Evolutionary conservation across 2,797 vertebrate genomes (phyloP), one percentile per base, ranked within the genome.

Genomic region (Myiotriccus ornatus): DNA sequence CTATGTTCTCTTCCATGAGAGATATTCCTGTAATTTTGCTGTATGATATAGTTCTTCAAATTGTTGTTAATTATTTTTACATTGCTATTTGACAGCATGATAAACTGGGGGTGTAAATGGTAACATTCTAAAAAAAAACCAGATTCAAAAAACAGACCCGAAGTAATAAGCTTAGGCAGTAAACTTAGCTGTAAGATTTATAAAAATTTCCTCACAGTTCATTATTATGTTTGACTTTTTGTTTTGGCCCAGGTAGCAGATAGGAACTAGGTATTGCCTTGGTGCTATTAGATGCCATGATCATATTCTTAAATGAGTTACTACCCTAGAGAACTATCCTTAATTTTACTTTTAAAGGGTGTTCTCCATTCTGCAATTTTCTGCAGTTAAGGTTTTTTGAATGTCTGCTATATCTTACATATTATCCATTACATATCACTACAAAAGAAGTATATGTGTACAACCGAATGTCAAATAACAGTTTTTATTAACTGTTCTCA

Each of bases 331-430:
- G 47, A 73, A 18, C 1, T 63, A 30, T n/a, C 14, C 15, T 64
- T 34, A 50, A 82, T 69, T 82, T 88, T 37, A 60, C 14, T 90
- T 79, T 78, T 12, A 50, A 32, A 82, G 60, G 14, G 0, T 37
- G 13, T 23, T 49, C 21, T 76, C 25, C 14, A 41, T 70, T 85
- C 37, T 71, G 25, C 3, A 30, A 7, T 46, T 67, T 49, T 77
- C n/a, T 74, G 23, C 24, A 55, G 9, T 69, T 68, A 24, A 0
- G 2, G 0, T 35, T 74, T 68, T 62, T 39, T 39, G 6, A 7
- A 20, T 49, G 4, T 41, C 25, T 57, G n/a, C n/a, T n/a, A n/a
- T n/a, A n/a, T n/a, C 32, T 84, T 77, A 37, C 35, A 32, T 65
- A 35, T 44, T 63, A 21, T 57, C 25, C 16, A 37, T 70, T 65